Evolutionary conservation across 64 coral and sea anemone species (phyloP), one percentile per base, ranked within the genome.

Genomic region (Cladopsammia gracilis): DNA sequence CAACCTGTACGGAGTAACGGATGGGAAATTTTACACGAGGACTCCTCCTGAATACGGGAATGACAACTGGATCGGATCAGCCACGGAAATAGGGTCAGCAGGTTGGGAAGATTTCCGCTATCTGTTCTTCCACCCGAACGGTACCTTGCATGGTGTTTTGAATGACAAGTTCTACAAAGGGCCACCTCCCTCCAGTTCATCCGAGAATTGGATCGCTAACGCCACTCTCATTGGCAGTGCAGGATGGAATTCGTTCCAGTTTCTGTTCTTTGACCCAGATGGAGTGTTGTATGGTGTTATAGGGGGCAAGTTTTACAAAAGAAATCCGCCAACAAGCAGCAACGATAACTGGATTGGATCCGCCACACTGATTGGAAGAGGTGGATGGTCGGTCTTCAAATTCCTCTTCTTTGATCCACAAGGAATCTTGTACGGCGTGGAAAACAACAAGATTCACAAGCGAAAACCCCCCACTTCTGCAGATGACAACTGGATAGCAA

Each of bases 221-320:
- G 76, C 76, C 20, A 78, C 76, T 3, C 44, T 78, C 4, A 78
- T 78, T 26, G 46, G 76, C 7, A 58, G 2, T 1, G 46, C 1
- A 0, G 76, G 46, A 24, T 78, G 76, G 76, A 25, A 10, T 51
- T n/a, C 47, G 12, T 78, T 78, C 47, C 15, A 58, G 15, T 78
- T 78, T 48, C 76, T 78, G 5, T 78, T 54, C 43, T 78, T 78
- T 78, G 76, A 78, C 46, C 76, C 76, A 19, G 48, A 78, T 48
- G 76, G 76, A 19, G 46, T 78, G 76, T n/a, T 78, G 0, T 78
- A 78, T 78, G 76, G 76, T 9, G 76, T 51, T 6, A 4, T 5
- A 3, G 47, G 46, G 4, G 48, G 16, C 15, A 78, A 10, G 34
- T 25, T 78, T 50, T 78, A 78, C 76, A 78, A 78, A 23, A 15